These are phyloP conservation scores for Choristoneura fumiferana DNA, from an alignment of 1,140 invertebrate genomes.

Conservation along the genomic window DNA sequence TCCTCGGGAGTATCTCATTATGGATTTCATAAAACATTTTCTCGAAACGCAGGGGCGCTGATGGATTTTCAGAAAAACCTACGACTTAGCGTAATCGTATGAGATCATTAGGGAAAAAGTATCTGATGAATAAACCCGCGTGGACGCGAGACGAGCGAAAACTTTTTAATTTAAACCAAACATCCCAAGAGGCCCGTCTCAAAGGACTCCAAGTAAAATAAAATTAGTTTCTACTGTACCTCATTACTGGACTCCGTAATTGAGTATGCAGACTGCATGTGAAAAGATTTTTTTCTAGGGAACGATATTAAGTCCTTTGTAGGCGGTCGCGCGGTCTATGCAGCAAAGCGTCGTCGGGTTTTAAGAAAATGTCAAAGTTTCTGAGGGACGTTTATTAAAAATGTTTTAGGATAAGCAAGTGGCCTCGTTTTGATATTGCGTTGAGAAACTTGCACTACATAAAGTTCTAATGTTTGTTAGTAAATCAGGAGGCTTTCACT, in stretches of 20 bases:
- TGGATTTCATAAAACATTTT: constrained; percentile 22
- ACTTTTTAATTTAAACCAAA: constrained; percentile 69
- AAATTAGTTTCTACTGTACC: constrained; percentile 59
- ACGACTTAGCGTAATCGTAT: constrained; percentile 48
- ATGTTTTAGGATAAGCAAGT: neutral
- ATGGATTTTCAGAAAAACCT: constrained; percentile 44
- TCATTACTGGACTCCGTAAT: constrained; percentile 58
- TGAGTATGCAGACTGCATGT: constrained; percentile 54
- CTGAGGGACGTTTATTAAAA: constrained; percentile 5
- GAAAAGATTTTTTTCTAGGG: constrained; percentile 27
- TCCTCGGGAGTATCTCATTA: constrained; percentile 21
- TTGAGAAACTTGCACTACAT: too few relatives aligned
- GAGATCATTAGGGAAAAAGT: constrained; percentile 53
- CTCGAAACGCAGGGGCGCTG: constrained; percentile 23
- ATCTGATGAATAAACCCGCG: constrained; percentile 48
- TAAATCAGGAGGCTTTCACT: too few relatives aligned
- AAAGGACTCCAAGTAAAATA: constrained; percentile 56
- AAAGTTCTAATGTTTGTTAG: too few relatives aligned
- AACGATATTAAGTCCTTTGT: constrained; percentile 11
- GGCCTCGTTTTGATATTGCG: neutral
- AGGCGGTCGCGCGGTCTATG: neutral
- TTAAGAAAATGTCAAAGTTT: constrained; percentile 7
- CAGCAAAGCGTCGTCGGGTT: neutral
- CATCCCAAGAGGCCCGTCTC: constrained; percentile 51
- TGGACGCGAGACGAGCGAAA: constrained; percentile 37